Conservation (phyloP, 2,888 invertebrate species). For the Drosophila fungiperda region DNA sequence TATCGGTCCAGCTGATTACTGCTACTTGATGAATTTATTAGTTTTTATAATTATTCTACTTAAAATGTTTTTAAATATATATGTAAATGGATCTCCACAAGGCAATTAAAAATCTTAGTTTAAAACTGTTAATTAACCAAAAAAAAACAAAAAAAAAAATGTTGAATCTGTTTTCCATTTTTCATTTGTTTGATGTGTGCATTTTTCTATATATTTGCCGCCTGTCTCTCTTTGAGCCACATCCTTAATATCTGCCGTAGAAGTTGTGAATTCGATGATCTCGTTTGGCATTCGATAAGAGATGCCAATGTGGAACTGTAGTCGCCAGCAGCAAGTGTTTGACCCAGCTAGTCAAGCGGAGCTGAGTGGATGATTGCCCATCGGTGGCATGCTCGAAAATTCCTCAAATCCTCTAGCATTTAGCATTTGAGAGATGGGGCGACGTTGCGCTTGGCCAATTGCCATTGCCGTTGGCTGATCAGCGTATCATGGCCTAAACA, state of each 20-base stretch:
- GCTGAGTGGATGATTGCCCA: conserved; percentile 33
- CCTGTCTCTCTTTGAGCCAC: too few species aligned
- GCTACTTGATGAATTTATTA: neutral
- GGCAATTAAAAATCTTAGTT: too few species aligned
- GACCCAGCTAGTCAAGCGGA: conserved; percentile 34
- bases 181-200: too few species aligned
- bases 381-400: conserved; percentile 3
- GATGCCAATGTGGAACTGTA: neutral
- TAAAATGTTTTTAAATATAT: neutral
- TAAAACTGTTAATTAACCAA: too few species aligned
- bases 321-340: conserved; percentile 11
- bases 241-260: neutral
- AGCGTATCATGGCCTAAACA: conserved; percentile 29
- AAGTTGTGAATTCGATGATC: neutral
- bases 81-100: neutral
- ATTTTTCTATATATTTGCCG: neutral
- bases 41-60: neutral
- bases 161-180: too few species aligned
- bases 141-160: too few species aligned
- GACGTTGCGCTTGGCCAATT: conserved; percentile 22
- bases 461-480: conserved; percentile 1
- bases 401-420: neutral
- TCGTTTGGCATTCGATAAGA: neutral
- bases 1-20: neutral
- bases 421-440: conserved; percentile 10